Conservation (phyloP, 2,888 invertebrate genomes). For the Nemoura dubitans region DNA sequence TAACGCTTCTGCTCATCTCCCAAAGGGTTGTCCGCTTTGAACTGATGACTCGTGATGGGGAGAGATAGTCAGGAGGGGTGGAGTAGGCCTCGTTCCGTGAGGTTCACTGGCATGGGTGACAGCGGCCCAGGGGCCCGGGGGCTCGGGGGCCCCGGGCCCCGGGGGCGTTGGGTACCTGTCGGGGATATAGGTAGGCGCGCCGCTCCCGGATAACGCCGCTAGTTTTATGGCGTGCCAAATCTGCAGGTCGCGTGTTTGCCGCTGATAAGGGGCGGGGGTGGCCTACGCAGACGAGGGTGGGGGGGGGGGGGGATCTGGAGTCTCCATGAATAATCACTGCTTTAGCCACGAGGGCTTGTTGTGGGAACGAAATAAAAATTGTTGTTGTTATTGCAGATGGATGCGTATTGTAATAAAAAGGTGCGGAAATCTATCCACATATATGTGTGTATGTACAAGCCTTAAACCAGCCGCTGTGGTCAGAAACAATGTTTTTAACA, state of each 20-base stretch:
- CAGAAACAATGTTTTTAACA: not conserved
- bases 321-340: not conserved
- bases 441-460: not conserved
- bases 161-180: not conserved
- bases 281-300: not conserved
- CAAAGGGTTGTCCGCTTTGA: not conserved
- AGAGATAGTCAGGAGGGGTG: not conserved
- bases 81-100: too few species aligned
- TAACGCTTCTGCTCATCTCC: not conserved
- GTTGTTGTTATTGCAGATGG: conserved; percentile 7
- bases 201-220: conserved; percentile 9
- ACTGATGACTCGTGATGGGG: not conserved
- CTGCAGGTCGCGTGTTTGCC: conserved; percentile 45
- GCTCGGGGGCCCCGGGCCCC: too few species aligned
- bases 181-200: not conserved
- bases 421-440: not conserved
- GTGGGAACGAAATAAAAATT: not conserved
- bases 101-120: not conserved
- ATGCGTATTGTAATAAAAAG: not conserved
- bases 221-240: conserved; percentile 50
- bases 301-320: not conserved
- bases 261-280: not conserved
- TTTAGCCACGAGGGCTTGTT: not conserved
- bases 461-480: not conserved
- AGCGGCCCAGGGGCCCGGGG: too few species aligned